phyloP scores from a whole-genome alignment of 2,797 vertebrate species.

The Pipistrellus pygmaeus region DNA sequence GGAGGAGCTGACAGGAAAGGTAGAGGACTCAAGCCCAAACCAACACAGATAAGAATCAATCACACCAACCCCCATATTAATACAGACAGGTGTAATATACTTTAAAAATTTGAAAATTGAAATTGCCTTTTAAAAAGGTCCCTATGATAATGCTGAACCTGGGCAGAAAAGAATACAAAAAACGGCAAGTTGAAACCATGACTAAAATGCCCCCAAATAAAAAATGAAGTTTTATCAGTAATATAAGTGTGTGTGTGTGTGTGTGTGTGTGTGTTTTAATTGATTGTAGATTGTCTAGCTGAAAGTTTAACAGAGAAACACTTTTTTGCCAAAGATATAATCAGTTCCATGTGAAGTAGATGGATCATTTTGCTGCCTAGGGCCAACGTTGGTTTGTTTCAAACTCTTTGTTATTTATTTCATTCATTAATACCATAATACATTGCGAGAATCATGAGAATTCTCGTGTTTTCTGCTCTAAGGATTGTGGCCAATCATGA shows the following conservation, averaged over 20 bases:
- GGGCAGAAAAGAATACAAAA: not conserved
- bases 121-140: not conserved
- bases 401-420: not conserved
- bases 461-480: no score
- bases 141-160: not conserved
- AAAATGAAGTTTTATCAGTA: not conserved
- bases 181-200: not conserved
- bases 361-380: not conserved
- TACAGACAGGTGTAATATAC: not conserved
- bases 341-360: not conserved
- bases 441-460: no score
- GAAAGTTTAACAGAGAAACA: conserved; percentile 29
- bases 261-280: not conserved
- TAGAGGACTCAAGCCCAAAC: not conserved
- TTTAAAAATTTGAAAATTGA: not conserved
- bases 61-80: not conserved
- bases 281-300: not conserved
- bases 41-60: not conserved
- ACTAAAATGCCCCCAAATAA: not conserved
- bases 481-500: no score
- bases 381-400: not conserved
- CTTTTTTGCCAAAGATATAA: not conserved
- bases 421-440: not conserved
- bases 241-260: not conserved
- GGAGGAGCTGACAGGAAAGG: not conserved